Base-by-base conservation (phyloP, 2,797 vertebrate genomes). In the Sebastes hopkinsi region DNA sequence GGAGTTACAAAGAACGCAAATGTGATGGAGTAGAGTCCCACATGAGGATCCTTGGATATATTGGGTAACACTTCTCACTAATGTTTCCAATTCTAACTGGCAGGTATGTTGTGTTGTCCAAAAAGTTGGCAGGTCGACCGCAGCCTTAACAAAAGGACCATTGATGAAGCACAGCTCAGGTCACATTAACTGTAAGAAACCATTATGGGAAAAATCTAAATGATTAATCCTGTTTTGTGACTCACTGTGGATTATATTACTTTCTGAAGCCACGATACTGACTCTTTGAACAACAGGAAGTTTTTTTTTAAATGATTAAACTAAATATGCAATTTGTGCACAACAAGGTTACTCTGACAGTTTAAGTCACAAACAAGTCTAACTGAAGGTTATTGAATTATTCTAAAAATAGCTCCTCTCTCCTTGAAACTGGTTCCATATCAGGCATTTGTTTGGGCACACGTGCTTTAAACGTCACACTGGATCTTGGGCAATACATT, bases 121-220 rank as follows among this genome's bases (percentile, higher is more conserved):
- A 65, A 25, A 29, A 18, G 30, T 54, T 88, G 91, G 84, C 89
- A 56, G 66, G 61, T 73, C 32, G 32, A 27, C 30, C 20, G 4
- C 36, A 32, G 75, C 69, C 36, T 81, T 27, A 88, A 91, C 82
- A 93, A 88, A 88, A 88, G 85, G 23, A 60, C 62, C 87, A 89
- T 87, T 87, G 85, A 89, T 58, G 77, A 68, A 67, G 74, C 54
- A 4, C 56, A 62, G 72, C 30, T 75, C 34, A 46, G 74, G 77
- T 80, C 67, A 59, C 50, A 38, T 73, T 25, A 23, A 80, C 72
- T 14, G 18, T 50, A 74, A 72, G 46, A 72, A 84, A 68, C 12
- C 32, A 58, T 76, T 34, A 65, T 32, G 32, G 30, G 65, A 13
- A 52, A 82, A 56, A 50, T 67, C 34, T 56, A 61, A 82, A 82